Evolutionary conservation across 2,888 invertebrate genomes (phyloP).

Genomic region (Patella depressa): DNA sequence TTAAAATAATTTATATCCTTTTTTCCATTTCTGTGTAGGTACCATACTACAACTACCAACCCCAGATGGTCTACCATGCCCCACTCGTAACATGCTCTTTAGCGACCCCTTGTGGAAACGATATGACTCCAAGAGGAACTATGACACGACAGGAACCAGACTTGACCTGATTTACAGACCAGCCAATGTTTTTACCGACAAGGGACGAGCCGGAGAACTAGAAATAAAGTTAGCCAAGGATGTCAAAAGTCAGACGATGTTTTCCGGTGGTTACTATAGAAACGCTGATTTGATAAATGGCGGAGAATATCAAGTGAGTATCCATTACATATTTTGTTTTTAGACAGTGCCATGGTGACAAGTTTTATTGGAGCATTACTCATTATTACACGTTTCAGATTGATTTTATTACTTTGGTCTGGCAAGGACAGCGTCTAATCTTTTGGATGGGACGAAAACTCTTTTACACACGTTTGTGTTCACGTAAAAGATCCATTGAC

Average conservation of each 20-base stretch:
- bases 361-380: too few relatives aligned
- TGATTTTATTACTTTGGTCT: too few relatives aligned
- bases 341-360: too few relatives aligned
- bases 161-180: conserved; percentile 21
- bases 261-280: conserved; percentile 21
- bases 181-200: conserved; percentile 17
- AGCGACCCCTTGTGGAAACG: conserved; percentile 22
- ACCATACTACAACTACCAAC: conserved; percentile 30
- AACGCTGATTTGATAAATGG: conserved; percentile 29
- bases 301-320: conserved; percentile 25
- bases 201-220: neutral
- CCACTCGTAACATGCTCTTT: conserved; percentile 22
- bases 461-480: too few relatives aligned
- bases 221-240: conserved; percentile 20
- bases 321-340: too few relatives aligned
- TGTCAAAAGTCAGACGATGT: conserved; percentile 22
- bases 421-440: too few relatives aligned
- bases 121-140: conserved; percentile 9
- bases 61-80: conserved; percentile 35
- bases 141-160: conserved; percentile 16
- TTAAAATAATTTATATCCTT: neutral
- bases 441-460: too few relatives aligned
- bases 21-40: conserved; percentile 15
- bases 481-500: too few relatives aligned
- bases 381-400: too few relatives aligned